Evolutionary conservation across 1,140 invertebrate genomes (phyloP).

Genomic region (Drosophila azteca): DNA sequence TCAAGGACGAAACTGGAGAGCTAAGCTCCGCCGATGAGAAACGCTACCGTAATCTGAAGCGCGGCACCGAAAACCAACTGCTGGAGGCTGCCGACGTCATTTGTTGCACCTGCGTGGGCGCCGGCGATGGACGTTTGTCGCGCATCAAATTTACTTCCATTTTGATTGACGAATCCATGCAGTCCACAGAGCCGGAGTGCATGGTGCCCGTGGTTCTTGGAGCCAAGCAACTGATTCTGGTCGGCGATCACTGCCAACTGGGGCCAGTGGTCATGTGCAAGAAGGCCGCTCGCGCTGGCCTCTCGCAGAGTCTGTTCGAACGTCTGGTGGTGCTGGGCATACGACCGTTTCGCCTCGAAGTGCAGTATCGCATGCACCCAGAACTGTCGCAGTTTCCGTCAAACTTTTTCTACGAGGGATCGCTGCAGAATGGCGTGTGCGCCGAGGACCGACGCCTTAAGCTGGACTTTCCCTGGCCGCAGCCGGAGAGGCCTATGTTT

Average conservation of each 20-base stretch:
- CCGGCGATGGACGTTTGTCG: slow-evolving; percentile 96
- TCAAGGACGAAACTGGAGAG: slow-evolving; percentile 99
- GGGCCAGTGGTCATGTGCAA: slow-evolving; percentile 99
- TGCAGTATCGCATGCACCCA: slow-evolving; percentile 99
- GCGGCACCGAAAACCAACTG: slow-evolving; percentile 95
- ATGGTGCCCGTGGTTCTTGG: slow-evolving; percentile 99
- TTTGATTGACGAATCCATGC: slow-evolving; percentile 98
- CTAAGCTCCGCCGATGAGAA: slow-evolving; percentile 97
- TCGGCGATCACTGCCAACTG: slow-evolving; percentile 99
- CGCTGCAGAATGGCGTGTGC: slow-evolving; percentile 98
- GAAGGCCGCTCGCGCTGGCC: slow-evolving; percentile 97
- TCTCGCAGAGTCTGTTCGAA: slow-evolving; percentile 99
- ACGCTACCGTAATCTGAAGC: slow-evolving; percentile 95
- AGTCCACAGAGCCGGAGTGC: slow-evolving; percentile 99
- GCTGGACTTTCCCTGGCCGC: slow-evolving; percentile 99
- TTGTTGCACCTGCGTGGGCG: slow-evolving; percentile 99
- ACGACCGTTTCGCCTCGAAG: slow-evolving; percentile 96
- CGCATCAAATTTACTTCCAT: slow-evolving; percentile 98
- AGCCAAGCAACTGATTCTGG: slow-evolving; percentile 97
- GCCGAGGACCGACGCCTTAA: slow-evolving; percentile 96
- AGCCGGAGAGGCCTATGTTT: slow-evolving; percentile 98
- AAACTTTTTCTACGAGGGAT: slow-evolving; percentile 99
- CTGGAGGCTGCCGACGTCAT: slow-evolving; percentile 99
- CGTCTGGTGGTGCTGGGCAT: slow-evolving; percentile 98
- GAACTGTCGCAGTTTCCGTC: slow-evolving; percentile 98